Base-by-base conservation (phyloP, 2,888 invertebrate genomes). In the Drosophila leonis region DNA sequence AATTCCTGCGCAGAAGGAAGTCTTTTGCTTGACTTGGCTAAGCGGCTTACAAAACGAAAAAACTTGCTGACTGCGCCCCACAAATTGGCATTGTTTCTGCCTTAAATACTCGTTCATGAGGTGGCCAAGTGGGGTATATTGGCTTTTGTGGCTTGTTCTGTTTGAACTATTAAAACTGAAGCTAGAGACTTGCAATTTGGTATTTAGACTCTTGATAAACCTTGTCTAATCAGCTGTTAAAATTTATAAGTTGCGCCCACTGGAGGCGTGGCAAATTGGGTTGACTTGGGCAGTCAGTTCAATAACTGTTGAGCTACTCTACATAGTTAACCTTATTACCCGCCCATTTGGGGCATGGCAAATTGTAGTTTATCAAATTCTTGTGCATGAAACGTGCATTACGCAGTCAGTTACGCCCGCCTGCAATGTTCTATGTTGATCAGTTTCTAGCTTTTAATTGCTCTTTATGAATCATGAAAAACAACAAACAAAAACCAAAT, bases 1-100 rank as follows among this genome's bases (percentile, higher is more conserved):
- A 24, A 18, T 68, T 70, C 79, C 79, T 79, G 86, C 81, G 79
- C 83, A 83, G 72, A 83, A 83, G 83, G 86, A 83, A 86, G 83
- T 86, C 54, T 72, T 69, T 70, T 57, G 41, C 59, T 72, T 27
- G 60, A 51, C 27, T 51, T 63, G 35, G 55, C 37, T 82, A 83
- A 83, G 83, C 78, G 64, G 85, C 83, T 85, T 83, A 52, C 33
- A 80, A 56, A 46, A 46, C 20, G 20, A 24, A 63, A 62, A 66
- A 71, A 70, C 65, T 63, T 73, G 70, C 63, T 80, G 69, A 61
- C 61, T 67, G 55, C 39, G 59, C 62, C 57, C 56, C 57, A 51
- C 48, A 67, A 62, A 66, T 57, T 59, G 63, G 67, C 55, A 35
- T 37, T 52, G 33, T 35, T 52, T 35, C 37, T 52, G 33, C 24